phyloP scores from a whole-genome alignment of 2,113 vertebrate species.

The Ciconia stormi region DNA sequence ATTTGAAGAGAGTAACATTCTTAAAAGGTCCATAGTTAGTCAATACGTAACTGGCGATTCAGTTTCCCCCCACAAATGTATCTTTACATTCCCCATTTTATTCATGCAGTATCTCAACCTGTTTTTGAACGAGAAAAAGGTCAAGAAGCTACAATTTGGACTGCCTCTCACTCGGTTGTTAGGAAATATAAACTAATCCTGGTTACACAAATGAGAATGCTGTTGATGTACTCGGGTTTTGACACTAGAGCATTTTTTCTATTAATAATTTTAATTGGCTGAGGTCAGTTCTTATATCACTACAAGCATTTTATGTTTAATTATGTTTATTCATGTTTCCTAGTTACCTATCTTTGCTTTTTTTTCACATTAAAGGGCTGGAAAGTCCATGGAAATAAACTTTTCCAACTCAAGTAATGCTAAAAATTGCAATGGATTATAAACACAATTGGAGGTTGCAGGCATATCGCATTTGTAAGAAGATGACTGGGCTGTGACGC shows the following conservation, averaged over 20 bases:
- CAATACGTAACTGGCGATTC: background rate
- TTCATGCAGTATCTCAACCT: background rate
- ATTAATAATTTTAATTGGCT: constrained; percentile 80
- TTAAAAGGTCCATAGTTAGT: background rate
- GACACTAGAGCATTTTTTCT: constrained; percentile 64
- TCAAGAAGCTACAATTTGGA: constrained; percentile 50
- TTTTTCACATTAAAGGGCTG: constrained; percentile 18
- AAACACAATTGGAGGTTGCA: background rate
- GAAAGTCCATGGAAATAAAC: constrained; percentile 30
- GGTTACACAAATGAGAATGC: constrained; percentile 59
- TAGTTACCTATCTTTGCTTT: constrained; percentile 62
- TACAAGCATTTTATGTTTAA: constrained; percentile 68
- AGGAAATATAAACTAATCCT: constrained; percentile 71
- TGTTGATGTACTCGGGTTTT: constrained; percentile 45
- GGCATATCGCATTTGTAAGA: background rate
- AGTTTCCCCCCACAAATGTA: background rate
- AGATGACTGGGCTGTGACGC: background rate
- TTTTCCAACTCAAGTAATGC: constrained; percentile 30
- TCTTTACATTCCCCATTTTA: background rate
- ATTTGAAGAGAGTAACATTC: constrained; percentile 12
- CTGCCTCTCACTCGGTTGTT: constrained; percentile 49
- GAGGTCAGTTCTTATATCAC: constrained; percentile 63
- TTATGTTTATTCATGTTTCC: constrained; percentile 68
- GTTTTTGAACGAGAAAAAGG: constrained; percentile 44
- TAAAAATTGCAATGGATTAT: constrained; percentile 36